Conservation (phyloP, 2,113 vertebrate genomes). For the Sander lucioperca region DNA sequence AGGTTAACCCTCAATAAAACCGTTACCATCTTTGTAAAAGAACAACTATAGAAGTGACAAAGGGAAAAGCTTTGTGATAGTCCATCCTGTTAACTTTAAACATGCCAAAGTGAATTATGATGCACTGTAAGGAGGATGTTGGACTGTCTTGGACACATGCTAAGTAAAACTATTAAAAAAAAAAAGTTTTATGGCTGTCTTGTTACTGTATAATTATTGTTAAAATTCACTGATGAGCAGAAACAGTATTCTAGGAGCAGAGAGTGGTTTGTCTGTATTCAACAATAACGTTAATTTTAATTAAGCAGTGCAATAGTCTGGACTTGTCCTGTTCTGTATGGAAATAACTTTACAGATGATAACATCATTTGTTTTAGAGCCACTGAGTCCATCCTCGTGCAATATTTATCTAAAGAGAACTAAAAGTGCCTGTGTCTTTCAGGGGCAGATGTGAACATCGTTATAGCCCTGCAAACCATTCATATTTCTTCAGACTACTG, state of each 20-base stretch:
- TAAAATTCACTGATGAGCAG: neutral
- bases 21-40: neutral
- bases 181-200: neutral
- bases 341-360: neutral
- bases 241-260: neutral
- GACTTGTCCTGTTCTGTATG: no score
- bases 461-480: neutral
- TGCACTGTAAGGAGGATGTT: conserved; percentile 20
- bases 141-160: conserved; percentile 7
- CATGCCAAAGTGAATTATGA: conserved; percentile 19
- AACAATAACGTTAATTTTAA: neutral
- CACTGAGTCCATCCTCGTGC: neutral
- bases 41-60: neutral
- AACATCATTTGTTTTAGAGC: neutral
- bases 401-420: neutral
- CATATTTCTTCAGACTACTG: conserved; percentile 6
- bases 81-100: neutral
- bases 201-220: neutral
- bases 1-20: neutral
- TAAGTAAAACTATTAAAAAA: conserved; percentile 7
- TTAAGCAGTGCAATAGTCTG: neutral
- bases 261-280: neutral
- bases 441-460: neutral
- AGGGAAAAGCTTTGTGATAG: neutral
- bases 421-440: neutral